These are phyloP conservation scores for Nycticryphes semicollaris DNA, from an alignment of 2,113 vertebrate species.

Conservation along the genomic window DNA sequence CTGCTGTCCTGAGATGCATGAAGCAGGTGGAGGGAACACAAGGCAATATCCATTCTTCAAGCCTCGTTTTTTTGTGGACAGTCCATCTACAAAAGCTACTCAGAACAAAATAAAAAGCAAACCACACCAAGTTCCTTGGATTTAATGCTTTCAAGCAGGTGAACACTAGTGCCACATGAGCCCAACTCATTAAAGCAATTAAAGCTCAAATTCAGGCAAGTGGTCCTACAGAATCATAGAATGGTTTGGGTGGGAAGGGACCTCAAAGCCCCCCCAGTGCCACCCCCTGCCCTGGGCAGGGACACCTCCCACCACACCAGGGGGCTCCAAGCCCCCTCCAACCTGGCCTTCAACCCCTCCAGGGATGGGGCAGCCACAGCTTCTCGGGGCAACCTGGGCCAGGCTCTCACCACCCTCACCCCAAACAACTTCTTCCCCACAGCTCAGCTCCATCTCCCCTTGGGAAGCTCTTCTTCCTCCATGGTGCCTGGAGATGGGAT, in stretches of 20 bases:
- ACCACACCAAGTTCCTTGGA: not conserved
- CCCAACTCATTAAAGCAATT: not conserved
- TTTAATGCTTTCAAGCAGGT: not conserved
- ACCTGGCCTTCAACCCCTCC: not conserved
- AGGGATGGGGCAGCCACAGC: not conserved
- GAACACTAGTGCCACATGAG: too few species aligned
- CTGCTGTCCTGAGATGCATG: too few species aligned
- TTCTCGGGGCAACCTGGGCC: not conserved
- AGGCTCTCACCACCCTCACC: not conserved
- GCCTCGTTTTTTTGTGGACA: not conserved
- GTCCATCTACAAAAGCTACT: not conserved
- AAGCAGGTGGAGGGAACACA: not conserved
- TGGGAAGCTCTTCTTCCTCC: not conserved
- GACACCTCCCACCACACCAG: not conserved
- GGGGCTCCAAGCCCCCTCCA: not conserved
- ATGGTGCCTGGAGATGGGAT: not conserved
- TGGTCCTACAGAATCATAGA: not conserved
- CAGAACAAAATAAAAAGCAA: not conserved
- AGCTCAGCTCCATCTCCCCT: not conserved
- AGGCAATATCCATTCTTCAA: not conserved
- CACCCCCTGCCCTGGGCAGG: not conserved
- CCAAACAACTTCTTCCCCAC: not conserved
- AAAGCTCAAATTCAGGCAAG: not conserved
- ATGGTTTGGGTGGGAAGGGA: not conserved
- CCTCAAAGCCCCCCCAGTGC: too few species aligned